These are phyloP conservation scores for Byasa hedistus DNA, from an alignment of 2,888 invertebrate genomes.

Conservation along the genomic window DNA sequence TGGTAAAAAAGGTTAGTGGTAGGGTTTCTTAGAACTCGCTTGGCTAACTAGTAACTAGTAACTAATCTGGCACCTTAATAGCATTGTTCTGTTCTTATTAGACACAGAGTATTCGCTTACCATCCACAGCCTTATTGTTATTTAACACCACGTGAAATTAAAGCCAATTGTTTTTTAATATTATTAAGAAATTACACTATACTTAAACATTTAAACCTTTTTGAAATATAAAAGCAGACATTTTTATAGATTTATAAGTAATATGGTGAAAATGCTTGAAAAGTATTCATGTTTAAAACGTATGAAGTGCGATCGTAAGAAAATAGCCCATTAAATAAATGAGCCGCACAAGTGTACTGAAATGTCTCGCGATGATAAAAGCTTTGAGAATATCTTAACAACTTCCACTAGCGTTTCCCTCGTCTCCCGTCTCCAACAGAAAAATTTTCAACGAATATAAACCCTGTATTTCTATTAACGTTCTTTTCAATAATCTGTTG, in stretches of 20 bases:
- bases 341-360: constrained; percentile 14
- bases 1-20: too few relatives aligned
- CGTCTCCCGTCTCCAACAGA: background rate
- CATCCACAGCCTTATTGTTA: too few relatives aligned
- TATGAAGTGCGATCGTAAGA: constrained; percentile 6
- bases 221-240: background rate
- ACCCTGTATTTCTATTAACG: background rate
- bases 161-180: too few relatives aligned
- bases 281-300: background rate
- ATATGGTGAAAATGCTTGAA: background rate
- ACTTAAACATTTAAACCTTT: background rate
- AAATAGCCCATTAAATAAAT: constrained; percentile 21
- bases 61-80: too few relatives aligned
- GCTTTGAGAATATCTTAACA: constrained; percentile 18
- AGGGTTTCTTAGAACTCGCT: too few relatives aligned
- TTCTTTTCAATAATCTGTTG: background rate
- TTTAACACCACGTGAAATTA: too few relatives aligned
- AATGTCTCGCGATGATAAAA: constrained; percentile 18
- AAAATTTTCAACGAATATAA: background rate
- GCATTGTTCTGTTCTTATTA: too few relatives aligned
- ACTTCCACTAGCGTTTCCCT: constrained; percentile 7
- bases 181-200: too few relatives aligned
- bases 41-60: too few relatives aligned
- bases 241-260: background rate
- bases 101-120: too few relatives aligned